Base-by-base conservation (phyloP, 1,140 invertebrate genomes). In the Drosophila kanapiae region DNA sequence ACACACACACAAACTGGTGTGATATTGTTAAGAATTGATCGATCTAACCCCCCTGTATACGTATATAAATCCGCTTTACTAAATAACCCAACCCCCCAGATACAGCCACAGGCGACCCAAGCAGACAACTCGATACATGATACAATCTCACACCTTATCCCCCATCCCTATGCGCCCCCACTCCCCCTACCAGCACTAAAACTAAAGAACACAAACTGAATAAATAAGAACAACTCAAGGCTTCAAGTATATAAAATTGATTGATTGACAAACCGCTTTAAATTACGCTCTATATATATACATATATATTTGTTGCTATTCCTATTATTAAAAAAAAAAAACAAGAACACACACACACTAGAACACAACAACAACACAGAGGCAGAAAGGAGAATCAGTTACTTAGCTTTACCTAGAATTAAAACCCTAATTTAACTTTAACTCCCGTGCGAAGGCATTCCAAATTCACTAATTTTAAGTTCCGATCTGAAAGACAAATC, bases 381-480 rank as follows among this genome's bases (percentile, higher is more conserved):
- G 13, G 18, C 45, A 71, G 42, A 49, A 47, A 45, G 31, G 35
- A 60, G 27, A 77, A 53, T 51, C 51, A 64, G 59, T 62, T 54
- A 58, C 42, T 29, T 71, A 75, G 58, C 40, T 75, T 56, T 38
- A 56, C 18, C 31, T 58, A 76, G 43, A 75, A 64, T 54, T 65
- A 63, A 54, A 57, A 35, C 43, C 35, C 63, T 72, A 71, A 38
- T 69, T 69, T 71, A 71, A 71, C 35, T 57, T 69, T 57, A 71
- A 69, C 29, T 71, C 64, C 68, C 63, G n/a, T 40, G 68, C 63
- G 14, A 71, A 72, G 61, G 61, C 37, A 72, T 72, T 63, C 74
- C 27, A 84, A 84, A 84, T 84, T 84, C 45, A 69, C 65, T 84
- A 84, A 81, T 77, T 85, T 85, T 84, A 85, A 85, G 82, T 81